These are phyloP conservation scores for Blera fallax DNA, from an alignment of 2,888 invertebrate genomes.

Conservation along the genomic window DNA sequence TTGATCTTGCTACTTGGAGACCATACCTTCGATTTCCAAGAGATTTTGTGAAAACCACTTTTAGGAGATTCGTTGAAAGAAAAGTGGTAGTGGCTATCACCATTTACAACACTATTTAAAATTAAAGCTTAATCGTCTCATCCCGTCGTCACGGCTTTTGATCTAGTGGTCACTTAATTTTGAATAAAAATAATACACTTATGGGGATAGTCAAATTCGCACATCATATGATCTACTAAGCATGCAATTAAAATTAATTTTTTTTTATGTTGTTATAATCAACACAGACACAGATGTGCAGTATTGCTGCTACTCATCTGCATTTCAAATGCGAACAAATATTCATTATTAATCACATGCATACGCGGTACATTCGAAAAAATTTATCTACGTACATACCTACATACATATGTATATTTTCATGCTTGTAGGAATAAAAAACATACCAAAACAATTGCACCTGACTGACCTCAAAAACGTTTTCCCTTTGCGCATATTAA, in stretches of 20 bases:
- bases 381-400: background rate
- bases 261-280: background rate
- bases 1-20: no score
- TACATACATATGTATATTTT: background rate
- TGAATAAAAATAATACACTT: no score
- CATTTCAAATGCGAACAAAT: background rate
- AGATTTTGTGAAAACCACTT: no score
- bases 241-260: background rate
- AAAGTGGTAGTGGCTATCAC: no score
- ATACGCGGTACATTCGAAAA: background rate
- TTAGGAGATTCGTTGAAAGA: no score
- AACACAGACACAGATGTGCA: background rate
- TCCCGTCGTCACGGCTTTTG: no score
- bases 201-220: no score
- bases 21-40: no score
- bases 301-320: background rate
- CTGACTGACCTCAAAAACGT: slow-evolving; percentile 31
- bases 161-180: no score
- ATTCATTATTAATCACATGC: background rate
- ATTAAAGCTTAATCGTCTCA: no score
- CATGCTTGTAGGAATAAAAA: no score
- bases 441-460: slow-evolving; percentile 14
- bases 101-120: no score
- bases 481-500: slow-evolving; percentile 42
- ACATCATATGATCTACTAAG: background rate